Evolutionary conservation across 92 coral and sea anemone genomes (phyloP), one percentile per base, ranked within the genome.

Genomic region (Actinernus sp.): DNA sequence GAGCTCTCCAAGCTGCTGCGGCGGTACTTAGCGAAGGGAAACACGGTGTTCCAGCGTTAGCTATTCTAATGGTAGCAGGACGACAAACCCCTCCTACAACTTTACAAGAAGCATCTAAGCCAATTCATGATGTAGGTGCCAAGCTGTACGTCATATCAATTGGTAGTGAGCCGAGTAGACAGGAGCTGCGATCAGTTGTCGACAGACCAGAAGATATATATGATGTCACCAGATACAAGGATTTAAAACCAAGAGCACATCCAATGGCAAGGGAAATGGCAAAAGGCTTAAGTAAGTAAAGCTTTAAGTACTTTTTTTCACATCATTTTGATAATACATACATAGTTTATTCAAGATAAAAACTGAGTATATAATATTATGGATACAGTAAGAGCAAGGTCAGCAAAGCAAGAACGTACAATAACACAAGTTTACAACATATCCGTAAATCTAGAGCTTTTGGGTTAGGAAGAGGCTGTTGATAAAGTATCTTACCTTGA

Each of bases 91-190:
- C 58, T 39, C 80, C 79, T 7, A 63, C 36, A 61, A 49, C 66
- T 17, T 81, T 84, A 4, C 38, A 30, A 3, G 36, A 60, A 12
- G 86, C 90, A 2, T 59, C 66, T 4, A 21, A 48, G 27, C 82
- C 53, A 22, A 65, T 88, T 47, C 41, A 49, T 17, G 49, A 57
- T 17, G 44, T 83, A 22, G 73, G 68, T 22, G 61, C 73, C 32
- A 70, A 54, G 25, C 72, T 48, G 23, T 83, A 71, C 30, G 95
- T 88, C 0, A 65, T 88, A 21, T 60, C 80, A 26, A 73, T 88
- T 33, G 87, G 89, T 4, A 54, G 18, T 26, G 57, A 40, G 31
- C 78, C 86, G 1, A 58, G 39, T 17, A 56, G 5, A 9, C 26
- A 56, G 29, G 87, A 77, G 53, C 20, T 88, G 9, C 25, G 22